A percentile compares a stretch with the other conserved stretches of the same genome.
Evolutionary conservation across 2,113 vertebrate genomes (phyloP).

Genomic region (Aramus guarauna): DNA sequence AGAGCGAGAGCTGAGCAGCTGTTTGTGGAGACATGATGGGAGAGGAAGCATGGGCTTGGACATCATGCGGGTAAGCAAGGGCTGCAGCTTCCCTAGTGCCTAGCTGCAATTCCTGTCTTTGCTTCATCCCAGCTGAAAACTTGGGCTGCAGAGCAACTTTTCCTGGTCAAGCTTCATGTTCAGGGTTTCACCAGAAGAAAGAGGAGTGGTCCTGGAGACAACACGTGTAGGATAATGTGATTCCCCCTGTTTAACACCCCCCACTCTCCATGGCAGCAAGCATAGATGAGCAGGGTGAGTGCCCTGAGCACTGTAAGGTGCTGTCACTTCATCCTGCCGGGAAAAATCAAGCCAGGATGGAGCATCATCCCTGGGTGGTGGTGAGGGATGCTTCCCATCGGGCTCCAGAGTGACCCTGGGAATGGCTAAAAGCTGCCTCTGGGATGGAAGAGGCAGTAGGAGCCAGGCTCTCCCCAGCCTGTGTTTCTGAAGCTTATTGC

Average conservation of each 20-base stretch:
- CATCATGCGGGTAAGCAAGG: background rate
- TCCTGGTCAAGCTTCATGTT: background rate
- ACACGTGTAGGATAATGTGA: accelerated
- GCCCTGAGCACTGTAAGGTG: too few species aligned
- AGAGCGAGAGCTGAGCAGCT: background rate
- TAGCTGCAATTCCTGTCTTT: background rate
- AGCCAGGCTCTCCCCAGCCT: background rate
- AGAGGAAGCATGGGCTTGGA: background rate
- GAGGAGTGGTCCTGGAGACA: background rate
- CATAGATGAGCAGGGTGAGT: accelerated
- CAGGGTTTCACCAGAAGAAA: background rate
- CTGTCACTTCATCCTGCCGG: background rate
- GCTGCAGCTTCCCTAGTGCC: background rate
- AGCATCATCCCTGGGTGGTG: background rate
- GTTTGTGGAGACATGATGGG: background rate
- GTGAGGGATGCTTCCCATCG: background rate
- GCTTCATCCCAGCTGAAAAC: background rate
- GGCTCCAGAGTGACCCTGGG: background rate
- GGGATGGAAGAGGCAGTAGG: background rate
- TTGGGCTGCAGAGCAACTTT: too few species aligned
- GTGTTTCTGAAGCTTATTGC: accelerated
- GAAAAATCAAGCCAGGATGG: background rate
- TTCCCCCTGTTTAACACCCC: background rate
- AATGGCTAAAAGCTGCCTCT: accelerated
- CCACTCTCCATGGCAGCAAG: background rate